Evolutionary conservation across 2,888 invertebrate genomes (phyloP), one percentile per base, ranked within the genome.

Genomic region (Melieria crassipennis): DNA sequence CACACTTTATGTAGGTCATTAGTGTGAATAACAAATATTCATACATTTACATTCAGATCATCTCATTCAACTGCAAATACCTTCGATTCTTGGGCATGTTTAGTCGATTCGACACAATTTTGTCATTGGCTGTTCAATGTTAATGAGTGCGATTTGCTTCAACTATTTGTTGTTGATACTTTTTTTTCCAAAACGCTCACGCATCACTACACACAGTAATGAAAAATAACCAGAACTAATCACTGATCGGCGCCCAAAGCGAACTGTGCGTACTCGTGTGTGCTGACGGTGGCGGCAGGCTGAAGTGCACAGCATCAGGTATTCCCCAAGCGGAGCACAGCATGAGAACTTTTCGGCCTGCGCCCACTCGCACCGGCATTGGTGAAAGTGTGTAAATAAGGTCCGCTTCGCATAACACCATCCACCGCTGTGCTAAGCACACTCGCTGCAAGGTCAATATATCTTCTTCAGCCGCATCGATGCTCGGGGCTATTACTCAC

Each of bases 321-420:
- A 80, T 78, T 82, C 82, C 82, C 81, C 76, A 76, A 78, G 70
- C 30, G 81, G 30, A 1, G 75, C 66, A 70, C 58, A 50, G 52
- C 62, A 62, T 58, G 30, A 71, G 65, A 69, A 65, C 69, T 65
- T 65, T 65, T 64, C 64, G 60, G 66, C 61, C 62, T 42, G 11
- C 56, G n/a, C 46, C 45, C 46, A 56, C 16, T 57, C 7, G 16
- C 13, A 11, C 42, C 42, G 7, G 42, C 4, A n/a, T 64, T 6
- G 79, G 79, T 78, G 78, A 80, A 80, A 82, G 81, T 80, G 78
- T 78, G 82, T 79, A 82, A 82, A 81, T 81, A 82, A 81, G 81
- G 80, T 76, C 77, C 80, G 78, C 80, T 79, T 7, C 5, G 48
- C 11, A 43, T 52, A 43, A 13, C 13, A 55, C 30, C 64, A 13